Base-by-base conservation (phyloP, 2,888 invertebrate species). In the Acronicta leporina region DNA sequence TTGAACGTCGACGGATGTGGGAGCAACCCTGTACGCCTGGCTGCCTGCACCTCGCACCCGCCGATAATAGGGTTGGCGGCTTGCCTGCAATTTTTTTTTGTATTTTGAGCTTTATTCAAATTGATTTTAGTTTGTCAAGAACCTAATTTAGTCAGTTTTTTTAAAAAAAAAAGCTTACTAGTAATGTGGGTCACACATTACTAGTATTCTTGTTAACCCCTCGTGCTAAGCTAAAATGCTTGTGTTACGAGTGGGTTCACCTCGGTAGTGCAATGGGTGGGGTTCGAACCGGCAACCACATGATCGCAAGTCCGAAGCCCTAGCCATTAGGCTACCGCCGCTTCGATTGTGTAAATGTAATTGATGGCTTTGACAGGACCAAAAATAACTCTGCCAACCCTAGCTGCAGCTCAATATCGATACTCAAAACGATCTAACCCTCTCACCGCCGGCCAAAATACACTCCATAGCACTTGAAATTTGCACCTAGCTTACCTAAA, bases 1-100 rank as follows among this genome's bases (percentile, higher is more conserved):
- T 87, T 82, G 84, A 80, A 86, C 80, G 77, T 72, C 77, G 78
- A 64, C 69, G 71, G 62, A 64, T 75, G 72, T 67, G 68, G 70
- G 70, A 60, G 65, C 67, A 63, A 54, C 65, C 60, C 71, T 76
- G 73, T 56, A 74, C 78, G 80, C 75, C 73, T 75, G 73, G 58
- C 76, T 82, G 80, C 70, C 50, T 63, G 40, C 58, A 47, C 48
- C 51, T 64, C 66, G 54, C 63, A 65, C 57, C 68, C 52, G 49
- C 45, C 20, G 40, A 56, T 73, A 69, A 72, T 68, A 79, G 69
- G 72, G 68, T 53, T 75, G 20, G 20, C 20, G 20, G 20, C 20
- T 20, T 20, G 68, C 49, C 63, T 55, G 49, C 13, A 50, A 10
- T 52, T 46, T 47, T 50, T 57, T 56, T 55, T 59, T 25, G 13